Evolutionary conservation across 2,888 invertebrate genomes (phyloP).

Genomic region (Cyclophora punctaria): DNA sequence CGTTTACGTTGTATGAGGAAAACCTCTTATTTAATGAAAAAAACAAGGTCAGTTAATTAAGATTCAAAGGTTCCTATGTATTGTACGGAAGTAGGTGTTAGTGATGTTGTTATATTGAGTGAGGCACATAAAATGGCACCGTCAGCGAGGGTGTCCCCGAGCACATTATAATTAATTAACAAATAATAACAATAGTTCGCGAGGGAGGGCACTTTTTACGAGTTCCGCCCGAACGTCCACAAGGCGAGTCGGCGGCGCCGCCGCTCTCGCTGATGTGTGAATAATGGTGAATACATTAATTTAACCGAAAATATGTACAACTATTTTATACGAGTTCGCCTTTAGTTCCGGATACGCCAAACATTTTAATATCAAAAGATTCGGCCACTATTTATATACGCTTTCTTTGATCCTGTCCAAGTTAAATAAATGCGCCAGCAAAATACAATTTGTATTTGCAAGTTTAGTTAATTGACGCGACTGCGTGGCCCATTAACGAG

Average conservation of each 20-base stretch:
- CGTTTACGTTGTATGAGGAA: too few species aligned
- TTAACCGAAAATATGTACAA: background rate
- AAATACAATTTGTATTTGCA: conserved; percentile 6
- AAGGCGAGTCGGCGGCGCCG: conserved; percentile 7
- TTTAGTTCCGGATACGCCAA: too few species aligned
- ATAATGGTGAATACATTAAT: conserved; percentile 12
- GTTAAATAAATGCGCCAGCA: background rate
- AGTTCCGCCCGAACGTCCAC: background rate
- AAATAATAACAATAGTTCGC: conserved; percentile 29
- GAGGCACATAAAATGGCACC: conserved; percentile 2
- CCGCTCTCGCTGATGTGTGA: conserved; percentile 6
- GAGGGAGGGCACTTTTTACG: conserved; percentile 12
- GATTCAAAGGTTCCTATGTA: too few species aligned
- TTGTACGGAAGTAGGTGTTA: too few species aligned
- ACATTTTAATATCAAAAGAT: too few species aligned
- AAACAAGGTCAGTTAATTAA: too few species aligned
- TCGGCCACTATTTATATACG: conserved; percentile 1
- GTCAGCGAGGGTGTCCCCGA: conserved; percentile 9
- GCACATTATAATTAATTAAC: conserved; percentile 32
- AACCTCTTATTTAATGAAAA: too few species aligned
- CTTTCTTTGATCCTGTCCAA: conserved; percentile 1
- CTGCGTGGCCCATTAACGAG: conserved; percentile 7
- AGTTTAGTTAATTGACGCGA: conserved; percentile 5
- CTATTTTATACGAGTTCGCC: background rate
- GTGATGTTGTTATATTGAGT: too few species aligned